Evolutionary conservation across 92 coral and sea anemone genomes (phyloP).

Genomic region (Meandrina meandrites): DNA sequence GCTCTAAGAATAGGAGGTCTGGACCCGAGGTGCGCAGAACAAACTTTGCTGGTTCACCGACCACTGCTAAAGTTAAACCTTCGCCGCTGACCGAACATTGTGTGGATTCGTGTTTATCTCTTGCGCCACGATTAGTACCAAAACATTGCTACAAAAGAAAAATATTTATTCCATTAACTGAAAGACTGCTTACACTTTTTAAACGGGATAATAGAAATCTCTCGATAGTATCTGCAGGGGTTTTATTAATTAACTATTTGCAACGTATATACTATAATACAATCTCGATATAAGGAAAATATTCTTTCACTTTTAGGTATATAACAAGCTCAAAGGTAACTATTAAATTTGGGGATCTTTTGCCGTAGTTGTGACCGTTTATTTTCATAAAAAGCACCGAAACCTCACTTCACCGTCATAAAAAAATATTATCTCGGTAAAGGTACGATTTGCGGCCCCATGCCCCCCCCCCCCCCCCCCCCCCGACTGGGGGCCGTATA

Average conservation of each 20-base stretch:
- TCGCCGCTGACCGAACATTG: constrained; percentile 84
- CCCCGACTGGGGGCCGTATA: too few species aligned
- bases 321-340: neutral
- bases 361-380: too few species aligned
- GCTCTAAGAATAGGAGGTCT: constrained; percentile 80
- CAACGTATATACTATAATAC: too few species aligned
- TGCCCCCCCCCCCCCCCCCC: too few species aligned
- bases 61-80: constrained; percentile 68
- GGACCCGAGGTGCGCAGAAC: constrained; percentile 70
- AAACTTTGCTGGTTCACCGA: constrained; percentile 76
- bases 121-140: constrained; percentile 45
- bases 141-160: constrained; percentile 72
- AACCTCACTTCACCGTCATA: too few species aligned
- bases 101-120: constrained; percentile 60
- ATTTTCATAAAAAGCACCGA: too few species aligned
- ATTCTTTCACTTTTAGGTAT: neutral
- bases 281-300: neutral
- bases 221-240: neutral
- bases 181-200: neutral
- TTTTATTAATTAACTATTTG: neutral
- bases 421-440: too few species aligned
- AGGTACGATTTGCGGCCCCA: too few species aligned
- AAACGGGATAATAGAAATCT: neutral
- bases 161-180: neutral
- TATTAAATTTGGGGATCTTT: too few species aligned